Conservation (phyloP, 2,113 vertebrate species). For the Scalopus aquaticus region DNA sequence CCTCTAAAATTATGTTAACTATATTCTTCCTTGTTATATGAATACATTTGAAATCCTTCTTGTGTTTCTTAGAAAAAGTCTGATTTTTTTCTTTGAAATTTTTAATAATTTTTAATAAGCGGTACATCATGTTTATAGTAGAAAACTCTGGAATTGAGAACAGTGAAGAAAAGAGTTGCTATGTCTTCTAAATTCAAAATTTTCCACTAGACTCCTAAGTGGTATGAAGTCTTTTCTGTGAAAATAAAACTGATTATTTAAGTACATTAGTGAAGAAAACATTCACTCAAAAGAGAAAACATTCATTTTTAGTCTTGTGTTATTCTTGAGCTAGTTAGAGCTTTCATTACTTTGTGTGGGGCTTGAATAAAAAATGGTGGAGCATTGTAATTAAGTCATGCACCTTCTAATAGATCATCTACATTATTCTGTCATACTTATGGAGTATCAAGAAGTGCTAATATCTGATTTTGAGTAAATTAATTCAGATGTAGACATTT, state of each 20-base stretch:
- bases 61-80: neutral
- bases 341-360: neutral
- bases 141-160: conserved; percentile 8
- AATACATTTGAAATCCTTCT: neutral
- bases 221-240: neutral
- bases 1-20: neutral
- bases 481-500: conserved; percentile 35
- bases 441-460: neutral
- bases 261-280: neutral
- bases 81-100: neutral
- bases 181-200: neutral
- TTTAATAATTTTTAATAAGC: neutral
- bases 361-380: neutral
- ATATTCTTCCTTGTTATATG: neutral
- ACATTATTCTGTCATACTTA: neutral
- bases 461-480: conserved; percentile 29
- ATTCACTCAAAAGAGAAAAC: neutral
- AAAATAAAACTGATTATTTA: neutral
- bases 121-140: neutral
- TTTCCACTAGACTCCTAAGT: neutral
- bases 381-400: neutral
- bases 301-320: neutral
- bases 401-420: neutral
- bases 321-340: neutral
- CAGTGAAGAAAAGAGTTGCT: neutral